Percentiles rank a stretch among this genome's conserved stretches.
These are phyloP conservation scores for Monomorium pharaonis DNA, from an alignment of 1,140 invertebrate genomes.

Conservation along the genomic window DNA sequence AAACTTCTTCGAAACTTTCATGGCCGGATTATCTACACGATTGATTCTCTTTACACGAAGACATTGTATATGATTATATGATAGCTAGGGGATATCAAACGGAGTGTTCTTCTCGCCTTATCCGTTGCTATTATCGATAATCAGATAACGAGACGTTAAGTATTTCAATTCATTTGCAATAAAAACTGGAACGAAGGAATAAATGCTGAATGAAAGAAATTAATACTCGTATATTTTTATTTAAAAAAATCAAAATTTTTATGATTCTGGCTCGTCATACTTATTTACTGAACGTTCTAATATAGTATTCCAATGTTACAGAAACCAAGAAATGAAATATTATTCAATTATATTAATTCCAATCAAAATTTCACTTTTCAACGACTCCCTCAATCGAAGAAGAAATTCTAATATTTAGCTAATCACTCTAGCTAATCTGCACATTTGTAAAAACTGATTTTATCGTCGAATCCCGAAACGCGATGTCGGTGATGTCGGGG, in stretches of 20 bases:
- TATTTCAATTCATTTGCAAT: neutral
- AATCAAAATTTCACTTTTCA: neutral
- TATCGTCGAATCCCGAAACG: neutral
- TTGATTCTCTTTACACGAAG: constrained; percentile 66
- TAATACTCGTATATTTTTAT: neutral
- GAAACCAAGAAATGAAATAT: neutral
- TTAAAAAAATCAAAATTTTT: neutral
- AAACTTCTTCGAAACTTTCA: constrained; percentile 69
- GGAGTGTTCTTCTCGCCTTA: neutral
- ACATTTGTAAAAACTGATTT: neutral
- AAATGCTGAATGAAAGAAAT: neutral
- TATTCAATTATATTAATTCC: neutral
- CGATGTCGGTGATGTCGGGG: neutral
- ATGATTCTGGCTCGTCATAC: neutral
- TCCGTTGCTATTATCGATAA: constrained; percentile 1
- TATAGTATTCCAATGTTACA: neutral
- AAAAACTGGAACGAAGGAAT: neutral
- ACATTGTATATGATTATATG: constrained; percentile 22
- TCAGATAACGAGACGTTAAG: neutral
- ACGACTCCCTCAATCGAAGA: neutral
- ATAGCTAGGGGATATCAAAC: constrained; percentile 16
- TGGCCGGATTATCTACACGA: constrained; percentile 68
- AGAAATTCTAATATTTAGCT: too few relatives aligned
- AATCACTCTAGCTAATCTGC: neutral
- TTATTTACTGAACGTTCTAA: neutral